Conservation (phyloP, 2,113 vertebrate genomes). For the Lycocorax pyrrhopterus region DNA sequence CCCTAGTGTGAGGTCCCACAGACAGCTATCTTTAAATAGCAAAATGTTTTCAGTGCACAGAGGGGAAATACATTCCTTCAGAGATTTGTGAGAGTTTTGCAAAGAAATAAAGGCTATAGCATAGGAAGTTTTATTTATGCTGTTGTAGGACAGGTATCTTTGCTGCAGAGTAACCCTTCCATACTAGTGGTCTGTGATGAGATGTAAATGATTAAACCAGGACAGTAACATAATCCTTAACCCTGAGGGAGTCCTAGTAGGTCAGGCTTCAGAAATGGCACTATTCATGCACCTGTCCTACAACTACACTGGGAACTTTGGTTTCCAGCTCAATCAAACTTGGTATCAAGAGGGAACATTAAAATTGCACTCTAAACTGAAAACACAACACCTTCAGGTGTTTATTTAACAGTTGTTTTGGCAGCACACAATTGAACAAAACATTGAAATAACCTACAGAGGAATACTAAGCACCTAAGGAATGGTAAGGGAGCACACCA, state of each 20-base stretch:
- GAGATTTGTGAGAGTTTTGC: not conserved
- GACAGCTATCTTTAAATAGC: not conserved
- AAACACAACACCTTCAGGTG: not conserved
- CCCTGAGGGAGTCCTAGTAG: not conserved
- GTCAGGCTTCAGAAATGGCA: not conserved
- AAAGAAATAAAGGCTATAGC: not conserved
- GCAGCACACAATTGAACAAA: not conserved
- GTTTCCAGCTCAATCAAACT: not conserved
- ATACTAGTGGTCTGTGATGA: not conserved
- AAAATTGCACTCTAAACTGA: not conserved
- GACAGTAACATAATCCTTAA: not conserved
- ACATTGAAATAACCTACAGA: not conserved
- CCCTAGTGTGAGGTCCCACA: not conserved
- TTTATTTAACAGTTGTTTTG: conserved; percentile 46
- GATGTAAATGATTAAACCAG: not conserved
- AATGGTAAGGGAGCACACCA: not conserved
- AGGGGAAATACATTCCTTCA: not conserved
- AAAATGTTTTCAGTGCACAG: not conserved
- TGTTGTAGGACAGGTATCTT: not conserved
- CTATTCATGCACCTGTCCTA: not conserved
- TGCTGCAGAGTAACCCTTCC: not conserved
- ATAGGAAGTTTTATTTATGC: not conserved
- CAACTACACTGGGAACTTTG: not conserved
- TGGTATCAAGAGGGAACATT: not conserved
- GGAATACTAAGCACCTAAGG: not conserved